Conservation (phyloP, 2,113 vertebrate genomes). For the Zosterops pallidus region DNA sequence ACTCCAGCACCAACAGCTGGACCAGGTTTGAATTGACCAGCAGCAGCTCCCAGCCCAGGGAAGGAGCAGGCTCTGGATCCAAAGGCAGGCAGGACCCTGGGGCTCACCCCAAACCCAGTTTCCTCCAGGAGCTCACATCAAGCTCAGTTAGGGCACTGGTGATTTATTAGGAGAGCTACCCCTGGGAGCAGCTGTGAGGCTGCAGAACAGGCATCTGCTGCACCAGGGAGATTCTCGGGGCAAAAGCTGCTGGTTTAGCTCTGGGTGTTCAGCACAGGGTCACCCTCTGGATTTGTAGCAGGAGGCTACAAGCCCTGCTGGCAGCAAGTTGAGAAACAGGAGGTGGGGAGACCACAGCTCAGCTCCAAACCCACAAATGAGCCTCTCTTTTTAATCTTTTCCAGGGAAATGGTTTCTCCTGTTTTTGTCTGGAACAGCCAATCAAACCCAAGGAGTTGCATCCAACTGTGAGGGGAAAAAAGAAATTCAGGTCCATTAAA, state of each 20-base stretch:
- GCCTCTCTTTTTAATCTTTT: neutral
- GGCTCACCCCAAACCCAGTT: neutral
- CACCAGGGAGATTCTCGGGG: neutral
- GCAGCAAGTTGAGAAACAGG: neutral
- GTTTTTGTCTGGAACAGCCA: conserved; percentile 5
- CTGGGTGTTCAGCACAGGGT: neutral
- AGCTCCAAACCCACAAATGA: neutral
- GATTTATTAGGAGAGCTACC: neutral
- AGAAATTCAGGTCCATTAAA: neutral
- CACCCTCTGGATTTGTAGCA: neutral
- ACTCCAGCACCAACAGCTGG: neutral
- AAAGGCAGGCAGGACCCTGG: neutral
- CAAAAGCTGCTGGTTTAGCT: neutral
- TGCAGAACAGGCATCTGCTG: neutral
- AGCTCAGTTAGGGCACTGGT: neutral
- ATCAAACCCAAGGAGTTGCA: neutral
- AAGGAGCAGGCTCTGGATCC: accelerated
- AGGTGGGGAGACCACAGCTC: neutral
- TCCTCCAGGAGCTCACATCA: neutral
- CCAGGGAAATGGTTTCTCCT: neutral
- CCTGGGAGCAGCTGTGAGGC: neutral
- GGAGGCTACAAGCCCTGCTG: neutral
- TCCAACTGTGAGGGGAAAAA: neutral
- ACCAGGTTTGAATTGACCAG: neutral
- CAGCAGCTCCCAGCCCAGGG: neutral